These are phyloP conservation scores for Etheostoma nigrum DNA, from an alignment of 2,797 vertebrate genomes.

Conservation along the genomic window DNA sequence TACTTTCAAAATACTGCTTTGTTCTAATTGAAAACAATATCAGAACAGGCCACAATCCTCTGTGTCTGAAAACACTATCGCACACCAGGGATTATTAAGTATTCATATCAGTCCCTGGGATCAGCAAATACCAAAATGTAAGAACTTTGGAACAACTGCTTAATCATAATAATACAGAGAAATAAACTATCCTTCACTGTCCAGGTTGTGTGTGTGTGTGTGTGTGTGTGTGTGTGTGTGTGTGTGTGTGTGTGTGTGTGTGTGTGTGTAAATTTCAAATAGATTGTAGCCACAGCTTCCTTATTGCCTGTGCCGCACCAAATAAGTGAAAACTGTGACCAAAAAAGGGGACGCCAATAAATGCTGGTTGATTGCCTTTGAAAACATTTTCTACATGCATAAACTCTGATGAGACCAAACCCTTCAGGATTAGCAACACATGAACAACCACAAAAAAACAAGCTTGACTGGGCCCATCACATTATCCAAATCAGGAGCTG, in stretches of 20 bases:
- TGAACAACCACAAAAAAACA: conserved; percentile 26
- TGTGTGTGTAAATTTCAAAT: not conserved
- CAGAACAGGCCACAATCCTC: no score
- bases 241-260: not conserved
- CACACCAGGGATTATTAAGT: no score
- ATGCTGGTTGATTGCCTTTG: not conserved
- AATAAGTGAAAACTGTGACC: conserved; percentile 3
- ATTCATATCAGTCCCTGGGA: no score
- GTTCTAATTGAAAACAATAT: no score
- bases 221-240: not conserved
- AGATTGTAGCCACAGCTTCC: conserved; percentile 55
- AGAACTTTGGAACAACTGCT: not conserved
- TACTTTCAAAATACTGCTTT: no score
- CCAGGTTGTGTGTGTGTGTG: not conserved
- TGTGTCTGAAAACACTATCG: no score
- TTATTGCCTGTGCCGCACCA: conserved; percentile 28
- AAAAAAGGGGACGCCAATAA: conserved; percentile 46
- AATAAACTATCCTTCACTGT: not conserved
- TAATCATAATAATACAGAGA: conserved; percentile 1
- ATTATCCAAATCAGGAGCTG: conserved; percentile 22
- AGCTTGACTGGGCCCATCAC: conserved; percentile 34
- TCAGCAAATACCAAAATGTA: no score
- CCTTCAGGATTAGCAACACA: conserved; percentile 20
- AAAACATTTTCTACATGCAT: not conserved
- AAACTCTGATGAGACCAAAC: conserved; percentile 11